phyloP scores from a whole-genome alignment of 2,888 invertebrate species.

The Synanthedon formicaeformis region DNA sequence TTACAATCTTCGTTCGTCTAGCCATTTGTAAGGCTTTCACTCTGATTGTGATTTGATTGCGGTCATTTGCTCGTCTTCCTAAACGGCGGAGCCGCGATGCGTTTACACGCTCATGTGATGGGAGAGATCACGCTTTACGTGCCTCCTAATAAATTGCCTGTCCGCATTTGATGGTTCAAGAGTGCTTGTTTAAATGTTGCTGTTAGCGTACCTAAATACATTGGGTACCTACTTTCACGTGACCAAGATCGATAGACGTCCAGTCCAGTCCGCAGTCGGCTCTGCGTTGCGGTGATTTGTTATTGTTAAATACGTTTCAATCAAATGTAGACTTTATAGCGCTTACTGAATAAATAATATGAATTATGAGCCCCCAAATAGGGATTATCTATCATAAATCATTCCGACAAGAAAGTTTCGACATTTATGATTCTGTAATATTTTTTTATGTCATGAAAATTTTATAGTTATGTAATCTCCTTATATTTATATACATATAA shows the following conservation, averaged over 20 bases:
- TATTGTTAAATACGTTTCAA: too few relatives aligned
- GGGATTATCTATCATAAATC: too few relatives aligned
- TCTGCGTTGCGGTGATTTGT: not conserved
- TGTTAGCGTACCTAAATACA: not conserved
- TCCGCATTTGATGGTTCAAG: slow-evolving; percentile 17
- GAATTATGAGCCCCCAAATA: too few relatives aligned
- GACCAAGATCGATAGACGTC: not conserved
- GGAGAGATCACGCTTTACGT: slow-evolving; percentile 38
- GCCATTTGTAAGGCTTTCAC: slow-evolving; percentile 50
- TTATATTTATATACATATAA: too few relatives aligned
- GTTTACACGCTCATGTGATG: slow-evolving; percentile 34
- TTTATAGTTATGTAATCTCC: too few relatives aligned
- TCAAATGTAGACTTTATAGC: too few relatives aligned
- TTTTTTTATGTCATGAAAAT: too few relatives aligned
- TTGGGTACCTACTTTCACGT: not conserved
- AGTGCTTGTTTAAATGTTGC: not conserved
- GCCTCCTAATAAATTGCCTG: slow-evolving; percentile 30
- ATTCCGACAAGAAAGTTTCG: too few relatives aligned
- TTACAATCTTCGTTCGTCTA: slow-evolving; percentile 23
- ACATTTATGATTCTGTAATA: too few relatives aligned
- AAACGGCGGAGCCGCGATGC: slow-evolving; percentile 33
- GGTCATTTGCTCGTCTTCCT: slow-evolving; percentile 49
- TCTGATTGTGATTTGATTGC: slow-evolving; percentile 61
- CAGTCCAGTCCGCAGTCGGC: not conserved
- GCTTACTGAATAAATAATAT: too few relatives aligned